phyloP scores from a whole-genome alignment of 2,797 vertebrate species.

The Sternotherus odoratus region DNA sequence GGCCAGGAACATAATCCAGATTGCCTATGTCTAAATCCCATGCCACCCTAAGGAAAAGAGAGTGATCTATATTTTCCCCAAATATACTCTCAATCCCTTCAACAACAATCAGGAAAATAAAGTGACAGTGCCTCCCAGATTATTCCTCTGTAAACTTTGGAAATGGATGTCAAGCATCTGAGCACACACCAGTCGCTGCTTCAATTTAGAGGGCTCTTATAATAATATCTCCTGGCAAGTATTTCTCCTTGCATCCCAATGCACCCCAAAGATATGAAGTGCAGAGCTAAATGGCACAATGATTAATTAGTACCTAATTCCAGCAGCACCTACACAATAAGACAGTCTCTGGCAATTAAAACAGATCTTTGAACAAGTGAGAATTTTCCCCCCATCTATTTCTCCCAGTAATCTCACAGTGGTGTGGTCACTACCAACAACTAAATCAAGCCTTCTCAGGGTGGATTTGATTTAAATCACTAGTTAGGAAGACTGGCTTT shows the following conservation, averaged over 20 bases:
- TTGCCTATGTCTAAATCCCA: neutral
- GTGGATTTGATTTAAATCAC: no score
- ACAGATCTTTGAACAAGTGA: neutral
- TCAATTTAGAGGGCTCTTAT: accelerated
- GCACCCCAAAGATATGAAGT: neutral
- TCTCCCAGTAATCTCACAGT: neutral
- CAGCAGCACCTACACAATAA: neutral
- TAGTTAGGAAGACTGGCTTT: no score
- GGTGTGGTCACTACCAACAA: accelerated
- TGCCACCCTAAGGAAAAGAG: accelerated
- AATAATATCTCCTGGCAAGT: neutral
- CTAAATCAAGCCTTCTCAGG: no score
- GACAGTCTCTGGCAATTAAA: accelerated
- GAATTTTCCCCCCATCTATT: neutral
- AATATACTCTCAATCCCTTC: neutral
- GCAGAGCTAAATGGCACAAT: accelerated
- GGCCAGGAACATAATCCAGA: neutral
- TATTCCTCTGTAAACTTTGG: accelerated
- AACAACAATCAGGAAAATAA: neutral
- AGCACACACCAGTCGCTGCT: accelerated
- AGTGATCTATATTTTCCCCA: neutral
- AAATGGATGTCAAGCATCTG: accelerated
- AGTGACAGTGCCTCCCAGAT: accelerated
- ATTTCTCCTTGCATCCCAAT: accelerated
- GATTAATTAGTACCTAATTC: neutral